Evolutionary conservation across 2,888 invertebrate species (phyloP).

Genomic region (Emmelina monodactyla): DNA sequence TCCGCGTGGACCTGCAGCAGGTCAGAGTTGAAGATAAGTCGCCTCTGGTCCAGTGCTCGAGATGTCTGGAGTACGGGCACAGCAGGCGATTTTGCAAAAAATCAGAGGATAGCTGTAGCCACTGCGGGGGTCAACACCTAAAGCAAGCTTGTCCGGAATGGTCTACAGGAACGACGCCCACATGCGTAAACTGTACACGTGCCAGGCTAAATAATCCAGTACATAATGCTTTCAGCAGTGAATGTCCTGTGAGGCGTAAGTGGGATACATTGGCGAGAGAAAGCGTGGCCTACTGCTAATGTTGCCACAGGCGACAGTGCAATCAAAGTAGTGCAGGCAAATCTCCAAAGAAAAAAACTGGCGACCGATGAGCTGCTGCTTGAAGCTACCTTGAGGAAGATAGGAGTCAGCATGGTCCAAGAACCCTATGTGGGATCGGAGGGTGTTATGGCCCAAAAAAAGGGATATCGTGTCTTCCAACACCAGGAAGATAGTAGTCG

Average conservation of each 20-base stretch:
- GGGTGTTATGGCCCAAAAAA: neutral
- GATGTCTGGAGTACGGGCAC: constrained; percentile 5
- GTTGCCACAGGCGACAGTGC: neutral
- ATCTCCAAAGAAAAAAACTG: neutral
- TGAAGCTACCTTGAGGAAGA: neutral
- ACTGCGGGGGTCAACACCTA: constrained; percentile 5
- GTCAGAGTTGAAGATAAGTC: neutral
- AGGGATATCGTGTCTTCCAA: no score
- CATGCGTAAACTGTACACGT: neutral
- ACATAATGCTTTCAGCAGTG: neutral
- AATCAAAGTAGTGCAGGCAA: neutral
- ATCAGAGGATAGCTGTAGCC: neutral
- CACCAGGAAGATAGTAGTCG: neutral
- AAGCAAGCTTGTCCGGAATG: neutral
- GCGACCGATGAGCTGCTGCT: neutral
- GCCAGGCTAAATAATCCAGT: no score
- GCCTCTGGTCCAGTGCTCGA: constrained; percentile 3
- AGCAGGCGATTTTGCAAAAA: neutral
- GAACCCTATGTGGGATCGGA: constrained; percentile 2
- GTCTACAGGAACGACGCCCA: neutral
- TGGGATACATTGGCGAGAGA: constrained; percentile 1
- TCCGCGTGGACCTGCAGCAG: neutral
- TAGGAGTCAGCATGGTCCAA: neutral
- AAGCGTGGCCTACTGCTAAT: neutral
- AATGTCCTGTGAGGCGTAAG: neutral